Evolutionary conservation across 2,888 invertebrate genomes (phyloP).

Genomic region (Lycophotia porphyrea): DNA sequence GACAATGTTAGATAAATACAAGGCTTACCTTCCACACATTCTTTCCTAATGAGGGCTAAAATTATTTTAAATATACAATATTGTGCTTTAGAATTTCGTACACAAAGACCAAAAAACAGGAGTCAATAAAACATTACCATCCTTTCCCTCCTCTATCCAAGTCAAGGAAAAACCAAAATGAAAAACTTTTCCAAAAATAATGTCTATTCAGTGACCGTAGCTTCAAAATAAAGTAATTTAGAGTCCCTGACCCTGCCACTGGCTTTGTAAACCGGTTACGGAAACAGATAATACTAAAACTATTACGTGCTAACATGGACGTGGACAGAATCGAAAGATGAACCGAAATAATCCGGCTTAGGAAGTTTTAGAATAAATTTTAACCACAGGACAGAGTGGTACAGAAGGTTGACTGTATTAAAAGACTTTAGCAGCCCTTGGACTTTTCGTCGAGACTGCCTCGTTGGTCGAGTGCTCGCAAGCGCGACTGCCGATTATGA

Average conservation of each 20-base stretch:
- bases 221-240: conserved; percentile 24
- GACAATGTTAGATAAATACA: too few relatives aligned
- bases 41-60: not conserved
- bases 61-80: not conserved
- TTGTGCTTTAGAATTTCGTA: not conserved
- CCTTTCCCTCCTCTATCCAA: not conserved
- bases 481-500: too few relatives aligned
- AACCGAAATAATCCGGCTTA: not conserved
- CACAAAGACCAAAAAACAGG: not conserved
- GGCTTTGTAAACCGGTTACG: conserved; percentile 15
- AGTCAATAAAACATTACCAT: not conserved
- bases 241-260: not conserved
- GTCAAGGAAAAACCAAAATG: not conserved
- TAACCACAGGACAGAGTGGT: not conserved
- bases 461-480: too few relatives aligned
- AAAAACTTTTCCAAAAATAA: not conserved
- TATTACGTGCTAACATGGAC: conserved; percentile 34
- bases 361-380: not conserved
- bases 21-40: not conserved
- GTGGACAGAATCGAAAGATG: conserved; percentile 28
- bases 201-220: conserved; percentile 2
- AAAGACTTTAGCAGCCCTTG: too few relatives aligned
- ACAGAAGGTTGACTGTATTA: not conserved
- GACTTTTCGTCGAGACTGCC: too few relatives aligned
- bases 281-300: conserved; percentile 22